A percentile compares a stretch with the other conserved stretches of the same genome.
These are phyloP conservation scores for Astreopora myriophthalma DNA, from an alignment of 64 coral and sea anemone species.

Conservation along the genomic window DNA sequence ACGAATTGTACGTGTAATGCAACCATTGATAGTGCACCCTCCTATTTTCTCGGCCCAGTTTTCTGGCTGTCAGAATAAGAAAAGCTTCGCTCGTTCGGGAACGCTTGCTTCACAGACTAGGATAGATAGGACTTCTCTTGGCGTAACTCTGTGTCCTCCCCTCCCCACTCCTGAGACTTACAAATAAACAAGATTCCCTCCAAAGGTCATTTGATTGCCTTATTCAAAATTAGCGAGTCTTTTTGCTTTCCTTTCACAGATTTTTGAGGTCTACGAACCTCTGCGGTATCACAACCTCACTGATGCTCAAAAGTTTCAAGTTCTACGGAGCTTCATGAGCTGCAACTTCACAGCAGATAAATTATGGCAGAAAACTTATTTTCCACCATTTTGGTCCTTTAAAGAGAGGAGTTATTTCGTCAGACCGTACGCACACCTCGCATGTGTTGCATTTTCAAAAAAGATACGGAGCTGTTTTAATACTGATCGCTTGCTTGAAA, in stretches of 20 bases:
- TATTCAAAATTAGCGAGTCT: no score
- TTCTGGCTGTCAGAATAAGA: no score
- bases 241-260: not conserved
- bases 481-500: not conserved
- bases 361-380: not conserved
- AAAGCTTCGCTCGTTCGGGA: no score
- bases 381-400: constrained; percentile 13
- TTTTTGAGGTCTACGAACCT: constrained; percentile 25
- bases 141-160: no score
- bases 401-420: not conserved
- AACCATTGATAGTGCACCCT: no score
- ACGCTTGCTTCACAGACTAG: no score
- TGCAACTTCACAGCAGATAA: not conserved
- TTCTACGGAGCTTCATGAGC: not conserved
- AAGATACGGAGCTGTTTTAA: not conserved
- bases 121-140: no score
- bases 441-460: not conserved
- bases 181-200: no score
- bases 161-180: no score
- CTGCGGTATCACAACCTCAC: not conserved
- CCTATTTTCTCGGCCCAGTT: no score
- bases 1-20: no score
- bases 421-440: not conserved
- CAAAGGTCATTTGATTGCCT: no score
- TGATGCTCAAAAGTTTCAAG: not conserved